Conservation (phyloP, 2,797 vertebrate genomes). For the Aphelocoma californica region DNA sequence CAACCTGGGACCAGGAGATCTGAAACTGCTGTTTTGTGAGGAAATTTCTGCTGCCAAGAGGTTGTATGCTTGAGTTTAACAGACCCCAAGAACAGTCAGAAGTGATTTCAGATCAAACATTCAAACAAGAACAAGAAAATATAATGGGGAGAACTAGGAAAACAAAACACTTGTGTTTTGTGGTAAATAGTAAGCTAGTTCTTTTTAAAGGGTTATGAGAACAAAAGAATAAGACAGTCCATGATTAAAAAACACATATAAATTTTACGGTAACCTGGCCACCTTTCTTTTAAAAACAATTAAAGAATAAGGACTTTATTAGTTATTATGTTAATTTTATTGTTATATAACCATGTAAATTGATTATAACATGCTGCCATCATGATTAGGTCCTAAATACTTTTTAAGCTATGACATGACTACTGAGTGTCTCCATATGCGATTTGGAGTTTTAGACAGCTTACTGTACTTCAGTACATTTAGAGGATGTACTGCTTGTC, state of each 20-base stretch:
- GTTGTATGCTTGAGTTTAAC: constrained; percentile 58
- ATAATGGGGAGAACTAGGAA: neutral
- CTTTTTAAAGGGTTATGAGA: constrained; percentile 22
- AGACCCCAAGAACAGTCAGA: constrained; percentile 23
- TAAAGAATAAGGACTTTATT: neutral
- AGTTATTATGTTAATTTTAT: neutral
- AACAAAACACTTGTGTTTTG: neutral
- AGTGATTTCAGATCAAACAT: constrained; percentile 57
- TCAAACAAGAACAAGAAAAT: constrained; percentile 25
- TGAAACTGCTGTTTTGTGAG: constrained; percentile 55
- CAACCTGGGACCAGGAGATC: constrained; percentile 33
- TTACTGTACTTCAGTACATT: neutral
- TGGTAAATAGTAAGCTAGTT: constrained; percentile 13
- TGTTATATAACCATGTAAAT: neutral
- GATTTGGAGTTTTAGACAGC: neutral
- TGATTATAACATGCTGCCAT: neutral
- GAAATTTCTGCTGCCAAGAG: constrained; percentile 52
- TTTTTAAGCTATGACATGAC: neutral
- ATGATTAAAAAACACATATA: neutral
- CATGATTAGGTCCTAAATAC: neutral
- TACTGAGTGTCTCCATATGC: neutral
- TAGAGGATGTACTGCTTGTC: neutral
- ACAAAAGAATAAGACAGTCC: neutral
- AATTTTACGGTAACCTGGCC: neutral
- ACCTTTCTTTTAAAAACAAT: neutral